Evolutionary conservation across 2,797 vertebrate genomes (phyloP).

Genomic region (Anguilla megastoma): DNA sequence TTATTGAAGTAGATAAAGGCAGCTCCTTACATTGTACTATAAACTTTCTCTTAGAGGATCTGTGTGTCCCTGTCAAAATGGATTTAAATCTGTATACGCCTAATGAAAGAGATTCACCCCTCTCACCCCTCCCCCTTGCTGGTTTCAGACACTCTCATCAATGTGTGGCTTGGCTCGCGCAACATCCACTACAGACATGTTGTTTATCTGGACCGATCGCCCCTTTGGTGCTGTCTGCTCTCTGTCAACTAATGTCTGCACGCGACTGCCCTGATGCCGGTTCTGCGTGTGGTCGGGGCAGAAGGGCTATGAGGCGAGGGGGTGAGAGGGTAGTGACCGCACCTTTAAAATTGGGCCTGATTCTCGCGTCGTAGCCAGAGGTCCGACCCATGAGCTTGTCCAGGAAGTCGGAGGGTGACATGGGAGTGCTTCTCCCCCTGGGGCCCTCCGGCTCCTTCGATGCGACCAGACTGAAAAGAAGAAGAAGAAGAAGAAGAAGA

Average conservation of each 20-base stretch:
- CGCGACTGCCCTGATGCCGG: background rate
- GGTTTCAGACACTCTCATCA: background rate
- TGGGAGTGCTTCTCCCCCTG: constrained; percentile 75
- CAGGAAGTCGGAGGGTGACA: constrained; percentile 87
- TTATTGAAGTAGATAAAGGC: background rate
- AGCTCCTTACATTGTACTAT: background rate
- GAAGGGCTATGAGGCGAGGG: background rate
- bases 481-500: constrained; percentile 9
- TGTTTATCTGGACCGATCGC: background rate
- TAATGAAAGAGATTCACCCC: background rate
- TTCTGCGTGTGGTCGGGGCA: background rate
- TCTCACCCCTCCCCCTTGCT: background rate
- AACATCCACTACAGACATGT: background rate
- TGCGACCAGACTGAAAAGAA: constrained; percentile 74
- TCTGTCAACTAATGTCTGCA: background rate
- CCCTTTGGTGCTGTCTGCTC: background rate
- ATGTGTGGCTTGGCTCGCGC: background rate
- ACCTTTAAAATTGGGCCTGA: constrained; percentile 91
- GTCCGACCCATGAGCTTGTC: constrained; percentile 88
- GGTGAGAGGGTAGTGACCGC: constrained; percentile 27
- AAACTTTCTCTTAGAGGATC: background rate
- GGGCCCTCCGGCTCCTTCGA: constrained; percentile 82
- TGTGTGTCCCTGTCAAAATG: background rate
- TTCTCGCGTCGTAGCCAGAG: constrained; percentile 86
- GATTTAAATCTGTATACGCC: background rate